Conservation (phyloP, 2,113 vertebrate species). For the Cnemophilus loriae region DNA sequence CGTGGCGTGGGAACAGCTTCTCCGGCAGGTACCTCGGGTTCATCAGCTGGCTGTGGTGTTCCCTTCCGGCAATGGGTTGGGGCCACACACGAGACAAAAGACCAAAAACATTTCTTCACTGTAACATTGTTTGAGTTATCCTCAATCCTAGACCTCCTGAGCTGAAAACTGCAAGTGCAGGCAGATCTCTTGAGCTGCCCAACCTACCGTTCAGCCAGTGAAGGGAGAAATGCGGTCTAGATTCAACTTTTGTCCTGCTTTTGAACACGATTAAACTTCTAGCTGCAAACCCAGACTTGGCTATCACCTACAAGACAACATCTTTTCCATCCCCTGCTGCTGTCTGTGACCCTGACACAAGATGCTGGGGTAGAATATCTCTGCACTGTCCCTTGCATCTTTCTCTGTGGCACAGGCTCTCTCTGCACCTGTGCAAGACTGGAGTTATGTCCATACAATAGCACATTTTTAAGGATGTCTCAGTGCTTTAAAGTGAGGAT, state of each 20-base stretch:
- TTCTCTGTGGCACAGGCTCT: background rate
- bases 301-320: too few relatives aligned
- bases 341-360: rapidly evolving
- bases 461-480: background rate
- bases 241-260: background rate
- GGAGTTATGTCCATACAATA: background rate
- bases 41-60: background rate
- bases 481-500: background rate
- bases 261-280: background rate
- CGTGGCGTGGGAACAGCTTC: background rate
- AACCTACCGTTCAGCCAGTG: background rate
- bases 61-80: background rate
- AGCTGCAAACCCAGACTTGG: background rate
- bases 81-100: background rate
- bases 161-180: background rate
- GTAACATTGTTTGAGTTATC: background rate
- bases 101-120: background rate
- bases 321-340: background rate
- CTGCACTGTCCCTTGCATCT: background rate
- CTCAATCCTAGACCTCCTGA: background rate
- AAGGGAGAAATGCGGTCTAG: background rate
- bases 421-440: background rate
- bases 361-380: background rate
- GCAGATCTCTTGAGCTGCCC: background rate
- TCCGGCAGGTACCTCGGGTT: rapidly evolving